A percentile compares a stretch with the other conserved stretches of the same genome.
phyloP scores from a whole-genome alignment of 1,140 invertebrate species.

The Trissolcus basalis region DNA sequence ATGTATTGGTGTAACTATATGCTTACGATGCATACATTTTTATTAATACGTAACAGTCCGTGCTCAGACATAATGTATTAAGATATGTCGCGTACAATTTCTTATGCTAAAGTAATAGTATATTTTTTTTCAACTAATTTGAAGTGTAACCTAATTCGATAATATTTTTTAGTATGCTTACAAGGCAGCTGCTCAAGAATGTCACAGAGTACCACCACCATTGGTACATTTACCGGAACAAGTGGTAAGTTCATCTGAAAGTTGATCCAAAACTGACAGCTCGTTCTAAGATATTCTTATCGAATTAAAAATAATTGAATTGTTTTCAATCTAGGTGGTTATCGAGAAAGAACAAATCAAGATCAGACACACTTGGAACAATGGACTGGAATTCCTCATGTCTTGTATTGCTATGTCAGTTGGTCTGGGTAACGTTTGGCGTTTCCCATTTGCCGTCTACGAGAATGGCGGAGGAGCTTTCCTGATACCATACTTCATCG shows the following conservation, averaged over 20 bases:
- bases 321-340: conserved; percentile 14
- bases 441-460: conserved; percentile 91
- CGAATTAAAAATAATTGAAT: background rate
- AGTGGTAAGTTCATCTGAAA: conserved; percentile 14
- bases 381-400: conserved; percentile 90
- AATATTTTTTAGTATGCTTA: conserved; percentile 3
- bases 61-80: background rate
- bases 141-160: background rate
- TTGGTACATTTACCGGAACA: conserved; percentile 9
- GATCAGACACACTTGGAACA: conserved; percentile 85
- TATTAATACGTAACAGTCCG: background rate
- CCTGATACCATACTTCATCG: conserved; percentile 90
- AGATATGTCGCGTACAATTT: background rate
- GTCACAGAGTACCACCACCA: conserved; percentile 8
- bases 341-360: conserved; percentile 54
- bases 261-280: background rate
- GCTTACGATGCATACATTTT: background rate
- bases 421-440: conserved; percentile 91
- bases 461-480: conserved; percentile 91
- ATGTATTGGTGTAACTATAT: no score
- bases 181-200: background rate
- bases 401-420: conserved; percentile 93
- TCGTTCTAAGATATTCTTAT: background rate
- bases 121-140: background rate
- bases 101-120: conserved; percentile 5